phyloP scores from a whole-genome alignment of 2,888 invertebrate genomes.

The Lamellibrachia columna region DNA sequence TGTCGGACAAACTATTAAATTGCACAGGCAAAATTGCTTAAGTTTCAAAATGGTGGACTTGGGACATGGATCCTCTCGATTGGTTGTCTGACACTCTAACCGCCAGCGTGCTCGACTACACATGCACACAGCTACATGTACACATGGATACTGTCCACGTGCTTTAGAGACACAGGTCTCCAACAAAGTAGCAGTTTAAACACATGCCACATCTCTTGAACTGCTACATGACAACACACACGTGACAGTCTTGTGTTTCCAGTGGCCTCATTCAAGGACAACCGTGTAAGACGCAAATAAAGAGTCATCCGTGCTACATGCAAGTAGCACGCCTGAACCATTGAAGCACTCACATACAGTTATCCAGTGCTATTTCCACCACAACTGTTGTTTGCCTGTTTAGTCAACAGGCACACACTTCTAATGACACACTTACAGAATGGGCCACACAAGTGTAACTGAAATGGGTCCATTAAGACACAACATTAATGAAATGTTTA shows the following conservation, averaged over 20 bases:
- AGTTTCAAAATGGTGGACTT: too few species aligned
- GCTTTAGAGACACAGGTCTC: neutral
- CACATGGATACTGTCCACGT: neutral
- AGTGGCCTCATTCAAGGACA: neutral
- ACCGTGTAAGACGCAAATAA: neutral
- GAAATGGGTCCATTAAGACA: neutral
- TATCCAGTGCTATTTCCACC: conserved; percentile 6
- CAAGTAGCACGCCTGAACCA: neutral
- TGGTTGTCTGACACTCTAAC: too few species aligned
- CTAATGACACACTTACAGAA: neutral
- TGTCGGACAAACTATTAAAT: too few species aligned
- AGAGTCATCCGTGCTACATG: neutral
- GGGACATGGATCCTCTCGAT: too few species aligned
- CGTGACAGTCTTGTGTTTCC: neutral
- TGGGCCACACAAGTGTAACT: neutral
- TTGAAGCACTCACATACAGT: neutral
- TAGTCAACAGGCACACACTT: neutral
- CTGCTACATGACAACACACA: neutral
- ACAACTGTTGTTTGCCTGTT: neutral
- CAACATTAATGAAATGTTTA: neutral
- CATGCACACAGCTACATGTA: neutral
- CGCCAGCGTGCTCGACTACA: too few species aligned
- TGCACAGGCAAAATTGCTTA: too few species aligned
- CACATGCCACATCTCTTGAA: neutral
- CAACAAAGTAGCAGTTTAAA: neutral